These are phyloP conservation scores for Oryctes rhinoceros DNA, from an alignment of 1,140 invertebrate genomes.

Conservation along the genomic window DNA sequence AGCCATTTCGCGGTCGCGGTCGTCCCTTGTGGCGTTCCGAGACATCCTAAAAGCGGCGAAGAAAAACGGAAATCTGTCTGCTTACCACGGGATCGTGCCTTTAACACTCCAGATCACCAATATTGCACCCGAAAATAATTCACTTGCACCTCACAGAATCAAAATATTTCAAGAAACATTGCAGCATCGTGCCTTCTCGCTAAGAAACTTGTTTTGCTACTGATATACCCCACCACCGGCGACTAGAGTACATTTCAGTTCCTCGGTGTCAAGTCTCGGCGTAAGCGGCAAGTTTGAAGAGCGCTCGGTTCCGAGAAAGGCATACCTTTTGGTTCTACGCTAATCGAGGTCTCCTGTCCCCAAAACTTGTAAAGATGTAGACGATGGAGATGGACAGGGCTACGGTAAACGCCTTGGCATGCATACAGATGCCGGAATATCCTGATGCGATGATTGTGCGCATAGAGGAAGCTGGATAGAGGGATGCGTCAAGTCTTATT, in stretches of 20 bases:
- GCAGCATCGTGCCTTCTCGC: conserved; percentile 46
- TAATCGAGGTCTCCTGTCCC: background rate
- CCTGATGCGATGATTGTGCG: background rate
- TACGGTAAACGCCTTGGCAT: background rate
- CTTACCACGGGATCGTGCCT: conserved; percentile 9
- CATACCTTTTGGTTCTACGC: background rate
- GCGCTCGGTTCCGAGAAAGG: conserved; percentile 6
- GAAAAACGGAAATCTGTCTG: background rate
- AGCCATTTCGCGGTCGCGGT: background rate
- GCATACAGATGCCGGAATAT: background rate
- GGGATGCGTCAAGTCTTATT: background rate
- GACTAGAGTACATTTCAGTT: conserved; percentile 25
- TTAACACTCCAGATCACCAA: conserved; percentile 14
- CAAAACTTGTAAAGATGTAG: background rate
- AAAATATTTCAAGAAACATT: conserved; percentile 45
- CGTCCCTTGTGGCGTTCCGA: background rate
- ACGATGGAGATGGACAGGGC: background rate
- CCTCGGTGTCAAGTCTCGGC: conserved; percentile 35
- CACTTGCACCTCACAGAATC: conserved; percentile 32
- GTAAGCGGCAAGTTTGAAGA: conserved; percentile 48
- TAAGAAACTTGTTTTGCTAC: conserved; percentile 50
- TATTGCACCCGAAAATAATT: conserved; percentile 39
- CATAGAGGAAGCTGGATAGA: background rate
- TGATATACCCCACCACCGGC: conserved; percentile 46
- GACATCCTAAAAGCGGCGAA: background rate